Percentiles rank a stretch among this genome's conserved stretches.
Conservation (phyloP, 2,888 invertebrate genomes). For the Crioceris asparagi region DNA sequence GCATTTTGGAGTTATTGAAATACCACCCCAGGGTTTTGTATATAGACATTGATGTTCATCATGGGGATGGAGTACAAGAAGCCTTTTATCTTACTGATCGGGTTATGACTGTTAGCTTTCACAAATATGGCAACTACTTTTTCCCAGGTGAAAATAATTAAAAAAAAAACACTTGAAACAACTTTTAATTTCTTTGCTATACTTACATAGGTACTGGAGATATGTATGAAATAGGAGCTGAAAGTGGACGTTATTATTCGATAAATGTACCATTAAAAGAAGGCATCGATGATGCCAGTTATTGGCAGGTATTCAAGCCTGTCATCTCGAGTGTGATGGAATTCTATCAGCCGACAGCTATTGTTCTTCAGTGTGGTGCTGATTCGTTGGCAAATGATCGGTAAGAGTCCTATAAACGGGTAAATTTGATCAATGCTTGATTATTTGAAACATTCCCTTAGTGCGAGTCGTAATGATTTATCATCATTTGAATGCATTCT, state of each 20-base stretch:
- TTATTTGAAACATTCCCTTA: too few species aligned
- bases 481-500: too few species aligned
- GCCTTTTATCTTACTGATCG: slow-evolving; percentile 95
- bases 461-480: too few species aligned
- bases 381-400: slow-evolving; percentile 93
- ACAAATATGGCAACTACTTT: slow-evolving; percentile 96
- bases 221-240: slow-evolving; percentile 97
- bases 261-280: slow-evolving; percentile 97
- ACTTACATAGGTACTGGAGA: slow-evolving; percentile 63
- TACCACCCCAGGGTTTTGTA: slow-evolving; percentile 91
- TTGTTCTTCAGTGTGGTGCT: slow-evolving; percentile 96
- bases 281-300: slow-evolving; percentile 91
- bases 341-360: slow-evolving; percentile 90
- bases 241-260: slow-evolving; percentile 91
- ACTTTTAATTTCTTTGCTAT: background rate
- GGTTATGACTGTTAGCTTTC: slow-evolving; percentile 99
- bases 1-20: slow-evolving; percentile 87
- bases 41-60: slow-evolving; percentile 98
- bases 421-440: background rate
- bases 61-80: slow-evolving; percentile 94
- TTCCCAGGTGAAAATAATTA: slow-evolving; percentile 67
- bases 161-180: too few species aligned
- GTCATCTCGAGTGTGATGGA: slow-evolving; percentile 91
- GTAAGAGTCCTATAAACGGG: slow-evolving; percentile 14
- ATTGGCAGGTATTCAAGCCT: slow-evolving; percentile 87